A percentile compares a stretch with the other conserved stretches of the same genome.
Conservation (phyloP, 2,888 invertebrate genomes). For the Thereva unica region DNA sequence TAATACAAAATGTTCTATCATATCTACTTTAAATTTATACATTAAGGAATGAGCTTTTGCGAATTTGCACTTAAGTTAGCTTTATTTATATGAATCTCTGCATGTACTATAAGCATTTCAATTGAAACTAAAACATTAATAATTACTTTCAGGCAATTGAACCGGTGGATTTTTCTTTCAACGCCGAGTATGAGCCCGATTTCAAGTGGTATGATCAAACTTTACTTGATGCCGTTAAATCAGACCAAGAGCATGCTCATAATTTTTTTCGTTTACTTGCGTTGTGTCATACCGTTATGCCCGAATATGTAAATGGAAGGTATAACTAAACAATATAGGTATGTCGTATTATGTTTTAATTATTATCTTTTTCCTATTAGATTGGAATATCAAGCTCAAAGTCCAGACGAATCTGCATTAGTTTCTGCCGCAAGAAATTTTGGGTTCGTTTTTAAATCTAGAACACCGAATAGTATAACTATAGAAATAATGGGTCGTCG, state of each 20-base stretch:
- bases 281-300: slow-evolving; percentile 99
- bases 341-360: not conserved
- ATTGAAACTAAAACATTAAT: too few species aligned
- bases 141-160: slow-evolving; percentile 66
- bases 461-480: slow-evolving; percentile 89
- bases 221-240: slow-evolving; percentile 79
- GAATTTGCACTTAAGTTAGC: too few species aligned
- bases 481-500: slow-evolving; percentile 82
- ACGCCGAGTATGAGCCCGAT: slow-evolving; percentile 86
- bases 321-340: slow-evolving; percentile 43
- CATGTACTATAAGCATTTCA: too few species aligned
- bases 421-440: slow-evolving; percentile 98
- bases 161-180: slow-evolving; percentile 91
- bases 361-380: slow-evolving; percentile 36
- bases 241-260: slow-evolving; percentile 74
- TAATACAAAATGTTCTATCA: too few species aligned
- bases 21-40: too few species aligned
- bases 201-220: slow-evolving; percentile 93
- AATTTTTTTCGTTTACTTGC: slow-evolving; percentile 92
- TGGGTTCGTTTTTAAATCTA: slow-evolving; percentile 95
- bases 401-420: slow-evolving; percentile 96
- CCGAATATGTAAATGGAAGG: slow-evolving; percentile 84
- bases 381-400: slow-evolving; percentile 78
- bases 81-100: too few species aligned
- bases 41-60: too few species aligned